phyloP scores from a whole-genome alignment of 1,140 invertebrate genomes.

The Octopus sinensis region DNA sequence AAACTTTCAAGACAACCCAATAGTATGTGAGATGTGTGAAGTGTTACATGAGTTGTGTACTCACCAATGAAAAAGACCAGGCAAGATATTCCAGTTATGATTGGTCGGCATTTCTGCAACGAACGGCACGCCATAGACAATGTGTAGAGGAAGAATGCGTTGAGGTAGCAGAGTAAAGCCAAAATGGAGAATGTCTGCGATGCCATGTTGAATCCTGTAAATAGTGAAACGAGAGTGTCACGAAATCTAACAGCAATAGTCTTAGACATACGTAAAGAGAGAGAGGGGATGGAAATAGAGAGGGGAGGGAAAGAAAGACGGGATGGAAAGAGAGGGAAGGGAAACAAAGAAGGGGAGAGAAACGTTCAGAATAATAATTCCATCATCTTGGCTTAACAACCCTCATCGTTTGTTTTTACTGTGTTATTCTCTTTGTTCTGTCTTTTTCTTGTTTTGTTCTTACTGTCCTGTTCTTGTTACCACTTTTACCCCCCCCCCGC shows the following conservation, averaged over 20 bases:
- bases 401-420: no score
- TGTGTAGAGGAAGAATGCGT: conserved; percentile 28
- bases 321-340: not conserved
- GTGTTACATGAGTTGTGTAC: not conserved
- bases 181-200: conserved; percentile 33
- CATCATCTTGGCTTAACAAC: no score
- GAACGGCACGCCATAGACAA: conserved; percentile 25
- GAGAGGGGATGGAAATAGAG: not conserved
- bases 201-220: conserved; percentile 31
- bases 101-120: conserved; percentile 24
- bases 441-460: no score
- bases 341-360: no score
- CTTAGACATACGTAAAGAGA: not conserved
- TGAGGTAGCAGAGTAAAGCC: conserved; percentile 30
- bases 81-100: conserved; percentile 31
- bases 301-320: not conserved
- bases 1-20: no score
- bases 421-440: no score
- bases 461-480: no score
- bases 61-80: conserved; percentile 32
- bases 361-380: no score
- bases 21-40: no score
- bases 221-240: not conserved
- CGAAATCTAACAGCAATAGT: not conserved
- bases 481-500: no score